Conservation (phyloP, 2,113 vertebrate species). For the Cololabis saira region DNA sequence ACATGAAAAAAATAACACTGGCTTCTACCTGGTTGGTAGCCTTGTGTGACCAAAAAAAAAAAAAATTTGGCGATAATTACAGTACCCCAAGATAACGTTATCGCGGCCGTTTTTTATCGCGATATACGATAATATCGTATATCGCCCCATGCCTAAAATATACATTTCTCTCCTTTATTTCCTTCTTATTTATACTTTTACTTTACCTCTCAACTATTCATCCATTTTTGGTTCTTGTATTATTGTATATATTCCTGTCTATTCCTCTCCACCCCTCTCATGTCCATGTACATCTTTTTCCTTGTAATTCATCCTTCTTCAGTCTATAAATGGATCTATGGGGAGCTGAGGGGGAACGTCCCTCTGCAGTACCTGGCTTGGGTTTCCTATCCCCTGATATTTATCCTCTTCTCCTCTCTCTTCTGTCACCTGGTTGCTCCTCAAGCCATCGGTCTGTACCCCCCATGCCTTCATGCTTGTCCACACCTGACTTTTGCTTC, state of each 20-base stretch:
- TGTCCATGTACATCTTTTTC: not conserved
- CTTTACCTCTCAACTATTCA: not conserved
- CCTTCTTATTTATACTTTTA: too few relatives aligned
- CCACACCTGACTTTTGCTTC: not conserved
- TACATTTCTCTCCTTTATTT: not conserved
- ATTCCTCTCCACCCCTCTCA: not conserved
- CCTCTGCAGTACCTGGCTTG: slow-evolving; percentile 90
- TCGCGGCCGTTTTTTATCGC: too few relatives aligned
- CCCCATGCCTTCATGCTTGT: not conserved
- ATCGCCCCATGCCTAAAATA: too few relatives aligned
- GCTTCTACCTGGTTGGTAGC: too few relatives aligned
- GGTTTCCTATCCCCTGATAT: slow-evolving; percentile 88
- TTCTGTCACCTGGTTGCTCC: slow-evolving; percentile 94
- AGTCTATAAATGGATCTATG: slow-evolving; percentile 94
- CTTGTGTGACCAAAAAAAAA: too few relatives aligned
- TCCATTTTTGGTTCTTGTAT: not conserved
- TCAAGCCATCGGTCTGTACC: slow-evolving; percentile 91
- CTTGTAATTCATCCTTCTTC: slow-evolving; percentile 23
- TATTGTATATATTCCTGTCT: not conserved
- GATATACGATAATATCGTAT: too few relatives aligned
- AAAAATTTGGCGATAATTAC: too few relatives aligned
- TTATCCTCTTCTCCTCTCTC: slow-evolving; percentile 91
- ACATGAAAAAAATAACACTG: too few relatives aligned
- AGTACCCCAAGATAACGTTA: too few relatives aligned
- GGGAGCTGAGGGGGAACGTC: slow-evolving; percentile 83